Evolutionary conservation across 2,888 invertebrate genomes (phyloP).

Genomic region (Fragum sueziense): DNA sequence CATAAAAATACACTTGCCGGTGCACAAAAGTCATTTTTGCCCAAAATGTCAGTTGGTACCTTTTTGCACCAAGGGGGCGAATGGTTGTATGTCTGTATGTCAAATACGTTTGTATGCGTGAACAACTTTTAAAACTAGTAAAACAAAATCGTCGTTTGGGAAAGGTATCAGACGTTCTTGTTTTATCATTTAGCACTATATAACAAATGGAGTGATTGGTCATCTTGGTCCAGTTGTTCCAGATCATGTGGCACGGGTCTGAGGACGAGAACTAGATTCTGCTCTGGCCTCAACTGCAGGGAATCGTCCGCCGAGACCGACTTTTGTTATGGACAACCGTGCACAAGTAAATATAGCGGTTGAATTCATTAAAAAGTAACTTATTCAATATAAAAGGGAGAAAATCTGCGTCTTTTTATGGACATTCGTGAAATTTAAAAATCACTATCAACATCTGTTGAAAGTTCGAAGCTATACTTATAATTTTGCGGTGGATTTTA

Average conservation of each 20-base stretch:
- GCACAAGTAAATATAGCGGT: background rate
- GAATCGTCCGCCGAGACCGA: background rate
- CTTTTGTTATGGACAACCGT: background rate
- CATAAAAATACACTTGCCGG: too few relatives aligned
- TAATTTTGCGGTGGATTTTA: too few relatives aligned
- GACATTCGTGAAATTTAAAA: too few relatives aligned
- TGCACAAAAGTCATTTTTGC: too few relatives aligned
- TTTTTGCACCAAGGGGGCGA: background rate
- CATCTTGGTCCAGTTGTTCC: background rate
- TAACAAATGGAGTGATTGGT: conserved; percentile 2
- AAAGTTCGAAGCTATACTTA: too few relatives aligned
- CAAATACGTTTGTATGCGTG: background rate
- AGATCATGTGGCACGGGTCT: background rate
- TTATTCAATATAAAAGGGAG: too few relatives aligned
- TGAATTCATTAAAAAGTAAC: too few relatives aligned
- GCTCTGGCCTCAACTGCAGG: background rate
- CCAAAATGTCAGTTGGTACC: too few relatives aligned
- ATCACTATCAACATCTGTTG: too few relatives aligned
- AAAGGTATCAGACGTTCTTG: background rate
- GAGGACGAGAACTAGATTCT: conserved; percentile 3
- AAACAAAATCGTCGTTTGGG: background rate
- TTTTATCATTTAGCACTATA: background rate
- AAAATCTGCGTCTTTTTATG: too few relatives aligned
- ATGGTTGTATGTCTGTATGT: background rate
- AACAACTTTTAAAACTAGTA: background rate